Conservation (phyloP, 2,797 vertebrate species). For the Chiloscyllium punctatum region DNA sequence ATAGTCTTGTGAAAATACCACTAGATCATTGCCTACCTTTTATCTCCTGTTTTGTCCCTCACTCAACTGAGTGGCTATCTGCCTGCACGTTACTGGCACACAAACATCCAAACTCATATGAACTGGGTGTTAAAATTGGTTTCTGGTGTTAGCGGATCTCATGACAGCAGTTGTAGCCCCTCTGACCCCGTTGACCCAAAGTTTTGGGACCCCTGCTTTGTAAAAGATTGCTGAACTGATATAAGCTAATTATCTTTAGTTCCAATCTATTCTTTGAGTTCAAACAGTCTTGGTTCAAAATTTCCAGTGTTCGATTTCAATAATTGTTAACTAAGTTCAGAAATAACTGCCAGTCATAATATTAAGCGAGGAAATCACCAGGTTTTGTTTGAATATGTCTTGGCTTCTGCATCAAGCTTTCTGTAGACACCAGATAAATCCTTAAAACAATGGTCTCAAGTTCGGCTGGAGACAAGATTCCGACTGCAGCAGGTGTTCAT, state of each 20-base stretch:
- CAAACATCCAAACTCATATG: not conserved
- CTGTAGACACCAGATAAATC: not conserved
- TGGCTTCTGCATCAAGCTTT: not conserved
- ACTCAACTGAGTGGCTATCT: no score
- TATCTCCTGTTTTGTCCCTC: no score
- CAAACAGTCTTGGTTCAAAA: not conserved
- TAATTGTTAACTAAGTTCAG: not conserved
- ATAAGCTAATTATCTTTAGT: no score
- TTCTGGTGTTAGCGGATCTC: not conserved
- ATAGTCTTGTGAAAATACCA: no score
- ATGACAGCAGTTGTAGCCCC: no score
- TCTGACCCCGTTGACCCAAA: no score
- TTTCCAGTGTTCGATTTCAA: not conserved
- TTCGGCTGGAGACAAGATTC: not conserved
- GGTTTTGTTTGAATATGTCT: not conserved
- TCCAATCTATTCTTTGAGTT: not conserved
- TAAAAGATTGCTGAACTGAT: not conserved
- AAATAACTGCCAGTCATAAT: not conserved
- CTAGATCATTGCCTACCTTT: no score
- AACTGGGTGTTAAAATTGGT: not conserved
- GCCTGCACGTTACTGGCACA: not conserved
- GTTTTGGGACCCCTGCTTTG: not conserved
- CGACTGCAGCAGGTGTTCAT: not conserved
- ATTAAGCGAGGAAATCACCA: not conserved
- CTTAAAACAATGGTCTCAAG: not conserved